These are phyloP conservation scores for Ictidomys tridecemlineatus DNA, from an alignment of 2,113 vertebrate genomes.

Conservation along the genomic window DNA sequence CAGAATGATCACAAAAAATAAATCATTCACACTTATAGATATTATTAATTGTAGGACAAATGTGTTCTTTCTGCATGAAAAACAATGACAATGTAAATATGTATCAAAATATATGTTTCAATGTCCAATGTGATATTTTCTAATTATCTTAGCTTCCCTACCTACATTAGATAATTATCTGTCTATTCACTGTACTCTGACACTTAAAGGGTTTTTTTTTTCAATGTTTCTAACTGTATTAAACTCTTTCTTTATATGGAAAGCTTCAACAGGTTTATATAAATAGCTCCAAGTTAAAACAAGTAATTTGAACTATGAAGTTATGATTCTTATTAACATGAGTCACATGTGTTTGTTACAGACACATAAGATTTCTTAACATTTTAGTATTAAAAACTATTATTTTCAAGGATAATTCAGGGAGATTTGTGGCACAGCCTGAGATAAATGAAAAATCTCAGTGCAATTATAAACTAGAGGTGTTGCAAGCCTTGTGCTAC, in stretches of 20 bases:
- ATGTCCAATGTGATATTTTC: not conserved
- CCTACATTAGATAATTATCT: not conserved
- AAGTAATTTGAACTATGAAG: not conserved
- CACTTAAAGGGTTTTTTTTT: not conserved
- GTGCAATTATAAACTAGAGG: slow-evolving; percentile 19
- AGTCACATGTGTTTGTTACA: not conserved
- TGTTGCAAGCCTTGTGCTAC: not conserved
- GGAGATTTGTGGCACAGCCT: not conserved
- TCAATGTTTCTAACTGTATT: not conserved
- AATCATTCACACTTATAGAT: not conserved
- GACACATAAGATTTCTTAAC: not conserved
- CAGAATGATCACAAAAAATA: not conserved
- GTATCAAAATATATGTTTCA: not conserved
- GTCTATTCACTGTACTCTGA: not conserved
- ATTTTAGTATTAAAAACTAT: not conserved
- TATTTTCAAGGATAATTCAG: not conserved
- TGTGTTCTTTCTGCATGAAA: not conserved
- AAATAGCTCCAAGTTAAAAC: not conserved
- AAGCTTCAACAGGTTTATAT: not conserved
- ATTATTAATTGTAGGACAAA: not conserved
- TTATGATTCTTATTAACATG: not conserved
- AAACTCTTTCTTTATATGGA: not conserved
- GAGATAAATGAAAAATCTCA: not conserved
- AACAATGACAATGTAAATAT: not conserved
- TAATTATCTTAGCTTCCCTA: not conserved